Conservation (phyloP, 2,113 vertebrate species). For the Lathamus discolor region DNA sequence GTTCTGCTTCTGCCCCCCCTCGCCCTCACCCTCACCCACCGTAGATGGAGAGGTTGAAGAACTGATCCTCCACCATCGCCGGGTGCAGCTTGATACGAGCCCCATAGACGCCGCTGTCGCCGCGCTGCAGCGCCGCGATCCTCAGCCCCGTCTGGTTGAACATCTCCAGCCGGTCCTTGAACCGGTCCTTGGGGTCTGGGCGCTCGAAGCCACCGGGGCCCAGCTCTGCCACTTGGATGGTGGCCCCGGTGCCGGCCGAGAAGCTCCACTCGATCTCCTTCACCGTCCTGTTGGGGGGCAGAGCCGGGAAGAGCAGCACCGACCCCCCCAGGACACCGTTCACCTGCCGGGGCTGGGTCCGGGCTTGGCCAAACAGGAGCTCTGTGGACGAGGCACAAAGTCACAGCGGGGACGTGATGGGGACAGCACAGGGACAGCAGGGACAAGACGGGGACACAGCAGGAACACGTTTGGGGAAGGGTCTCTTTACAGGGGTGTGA, state of each 20-base stretch:
- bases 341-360: accelerated
- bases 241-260: accelerated
- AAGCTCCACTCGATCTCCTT: background rate
- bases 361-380: background rate
- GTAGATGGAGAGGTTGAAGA: background rate
- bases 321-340: background rate
- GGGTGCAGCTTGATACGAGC: background rate
- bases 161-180: background rate
- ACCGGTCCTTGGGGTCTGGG: background rate
- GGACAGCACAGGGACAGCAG: background rate
- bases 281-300: background rate
- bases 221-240: background rate
- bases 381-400: background rate
- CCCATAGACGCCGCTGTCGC: background rate
- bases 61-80: background rate
- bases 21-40: background rate
- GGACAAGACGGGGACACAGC: background rate
- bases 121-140: background rate
- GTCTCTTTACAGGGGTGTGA: background rate
- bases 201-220: accelerated
- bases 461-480: background rate
- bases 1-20: background rate
- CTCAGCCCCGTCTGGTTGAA: background rate
- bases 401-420: background rate
- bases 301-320: background rate